phyloP scores from a whole-genome alignment of 2,797 vertebrate species.

The Pipistrellus pipistrellus region DNA sequence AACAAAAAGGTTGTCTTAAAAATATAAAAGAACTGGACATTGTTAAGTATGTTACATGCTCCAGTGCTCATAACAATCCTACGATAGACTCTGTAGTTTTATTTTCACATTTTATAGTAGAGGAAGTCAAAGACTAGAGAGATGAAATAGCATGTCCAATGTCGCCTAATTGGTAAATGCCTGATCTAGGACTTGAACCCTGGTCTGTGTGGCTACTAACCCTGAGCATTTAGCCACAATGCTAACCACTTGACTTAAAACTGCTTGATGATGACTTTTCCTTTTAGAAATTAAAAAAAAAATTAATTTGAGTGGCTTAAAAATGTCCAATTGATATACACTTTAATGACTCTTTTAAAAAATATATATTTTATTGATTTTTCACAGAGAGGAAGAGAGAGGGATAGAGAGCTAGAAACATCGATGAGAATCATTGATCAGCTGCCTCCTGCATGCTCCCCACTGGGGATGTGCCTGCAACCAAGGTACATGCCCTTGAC shows the following conservation, averaged over 20 bases:
- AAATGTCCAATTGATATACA: not conserved
- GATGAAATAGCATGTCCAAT: not conserved
- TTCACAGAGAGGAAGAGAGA: no score
- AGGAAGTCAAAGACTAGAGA: not conserved
- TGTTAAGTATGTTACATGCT: not conserved
- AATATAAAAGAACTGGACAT: not conserved
- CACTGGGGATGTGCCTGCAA: no score
- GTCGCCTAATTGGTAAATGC: not conserved
- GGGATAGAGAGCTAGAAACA: no score
- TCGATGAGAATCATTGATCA: no score
- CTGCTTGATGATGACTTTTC: not conserved
- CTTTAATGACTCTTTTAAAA: not conserved
- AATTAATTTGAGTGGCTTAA: constrained; percentile 21
- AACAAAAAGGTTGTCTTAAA: not conserved
- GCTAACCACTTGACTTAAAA: not conserved
- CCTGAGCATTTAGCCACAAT: not conserved
- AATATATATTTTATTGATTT: no score
- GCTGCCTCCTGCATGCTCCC: no score
- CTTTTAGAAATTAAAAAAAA: constrained; percentile 40
- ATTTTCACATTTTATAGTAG: not conserved
- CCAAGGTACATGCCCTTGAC: no score
- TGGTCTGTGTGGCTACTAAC: not conserved
- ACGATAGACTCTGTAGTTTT: not conserved
- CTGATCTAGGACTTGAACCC: not conserved
- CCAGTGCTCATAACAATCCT: not conserved